phyloP scores from a whole-genome alignment of 2,797 vertebrate species.

The Nasua narica region DNA sequence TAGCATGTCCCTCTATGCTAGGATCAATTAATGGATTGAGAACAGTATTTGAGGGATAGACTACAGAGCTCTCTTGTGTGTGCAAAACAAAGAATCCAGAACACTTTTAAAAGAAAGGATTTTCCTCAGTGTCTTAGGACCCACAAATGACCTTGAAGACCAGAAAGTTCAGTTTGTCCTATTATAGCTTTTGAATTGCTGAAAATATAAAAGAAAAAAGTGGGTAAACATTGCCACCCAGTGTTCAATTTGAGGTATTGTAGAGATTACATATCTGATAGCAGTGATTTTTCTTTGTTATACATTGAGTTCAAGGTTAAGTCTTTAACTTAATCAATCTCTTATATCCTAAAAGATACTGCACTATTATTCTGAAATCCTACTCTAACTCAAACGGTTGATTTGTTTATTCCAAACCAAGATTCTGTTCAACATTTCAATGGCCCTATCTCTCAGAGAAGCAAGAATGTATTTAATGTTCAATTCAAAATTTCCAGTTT shows the following conservation, averaged over 20 bases:
- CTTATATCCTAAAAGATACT: conserved; percentile 6
- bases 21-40: conserved; percentile 63
- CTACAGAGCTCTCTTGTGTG: conserved; percentile 18
- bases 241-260: conserved; percentile 29
- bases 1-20: neutral
- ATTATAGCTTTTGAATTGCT: neutral
- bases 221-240: conserved; percentile 75
- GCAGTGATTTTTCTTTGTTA: neutral
- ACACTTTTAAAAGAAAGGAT: conserved; percentile 26
- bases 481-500: neutral
- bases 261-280: neutral
- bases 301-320: neutral
- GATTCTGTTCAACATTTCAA: conserved; percentile 28
- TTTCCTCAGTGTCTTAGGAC: conserved; percentile 36
- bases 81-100: conserved; percentile 54
- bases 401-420: neutral
- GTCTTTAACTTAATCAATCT: conserved; percentile 47
- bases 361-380: conserved; percentile 45
- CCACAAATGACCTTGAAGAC: conserved; percentile 69
- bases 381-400: neutral
- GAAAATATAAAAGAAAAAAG: conserved; percentile 7
- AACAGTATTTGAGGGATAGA: neutral
- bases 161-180: conserved; percentile 47
- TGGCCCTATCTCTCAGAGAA: neutral
- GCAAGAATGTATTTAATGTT: neutral